These are phyloP conservation scores for Carduelis carduelis DNA, from an alignment of 2,797 vertebrate genomes.

Conservation along the genomic window DNA sequence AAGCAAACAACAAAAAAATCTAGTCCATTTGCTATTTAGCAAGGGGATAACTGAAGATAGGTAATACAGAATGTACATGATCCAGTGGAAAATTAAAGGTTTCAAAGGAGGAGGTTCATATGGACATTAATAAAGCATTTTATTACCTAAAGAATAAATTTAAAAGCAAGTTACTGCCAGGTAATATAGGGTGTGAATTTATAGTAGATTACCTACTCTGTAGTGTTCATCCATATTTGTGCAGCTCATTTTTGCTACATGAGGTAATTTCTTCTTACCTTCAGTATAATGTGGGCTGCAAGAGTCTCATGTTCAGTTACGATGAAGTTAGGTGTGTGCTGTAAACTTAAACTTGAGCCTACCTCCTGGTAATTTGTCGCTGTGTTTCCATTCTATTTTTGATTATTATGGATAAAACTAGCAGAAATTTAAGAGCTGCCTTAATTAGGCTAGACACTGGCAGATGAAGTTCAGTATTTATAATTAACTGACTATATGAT, in stretches of 20 bases:
- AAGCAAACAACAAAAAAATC: not conserved
- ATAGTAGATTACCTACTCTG: not conserved
- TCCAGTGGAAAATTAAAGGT: not conserved
- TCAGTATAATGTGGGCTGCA: not conserved
- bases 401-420: not conserved
- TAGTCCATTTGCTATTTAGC: not conserved
- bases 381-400: not conserved
- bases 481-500: not conserved
- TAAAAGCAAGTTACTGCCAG: not conserved
- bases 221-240: not conserved
- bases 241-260: not conserved
- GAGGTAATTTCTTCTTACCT: not conserved
- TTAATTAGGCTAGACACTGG: not conserved
- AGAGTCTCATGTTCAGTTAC: not conserved
- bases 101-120: not conserved
- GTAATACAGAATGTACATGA: not conserved
- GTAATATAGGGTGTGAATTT: not conserved
- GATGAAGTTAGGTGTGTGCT: not conserved
- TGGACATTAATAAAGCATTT: not conserved
- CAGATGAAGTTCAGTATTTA: not conserved
- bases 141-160: not conserved
- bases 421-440: not conserved
- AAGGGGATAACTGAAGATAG: not conserved
- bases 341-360: not conserved
- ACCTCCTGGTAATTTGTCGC: not conserved